These are phyloP conservation scores for Myocastor coypus DNA, from an alignment of 2,113 vertebrate genomes.

Conservation along the genomic window DNA sequence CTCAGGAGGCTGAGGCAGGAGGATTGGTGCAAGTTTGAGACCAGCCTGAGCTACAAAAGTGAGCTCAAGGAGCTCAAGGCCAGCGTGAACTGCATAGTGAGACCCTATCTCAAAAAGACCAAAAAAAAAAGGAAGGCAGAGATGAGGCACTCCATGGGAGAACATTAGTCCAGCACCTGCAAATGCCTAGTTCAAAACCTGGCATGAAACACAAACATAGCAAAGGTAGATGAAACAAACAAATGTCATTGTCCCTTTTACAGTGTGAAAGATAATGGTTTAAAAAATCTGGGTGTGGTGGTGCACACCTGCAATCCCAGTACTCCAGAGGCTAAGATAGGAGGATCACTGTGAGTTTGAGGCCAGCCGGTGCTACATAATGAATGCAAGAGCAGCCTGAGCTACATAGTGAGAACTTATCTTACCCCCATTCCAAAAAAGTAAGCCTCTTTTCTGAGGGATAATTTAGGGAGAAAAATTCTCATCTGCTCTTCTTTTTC, in stretches of 20 bases:
- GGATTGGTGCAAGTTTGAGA: too few species aligned
- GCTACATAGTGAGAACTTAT: not conserved
- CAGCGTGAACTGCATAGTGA: too few species aligned
- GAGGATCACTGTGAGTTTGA: not conserved
- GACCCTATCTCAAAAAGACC: too few species aligned
- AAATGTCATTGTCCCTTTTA: not conserved
- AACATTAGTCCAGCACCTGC: not conserved
- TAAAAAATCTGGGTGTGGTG: not conserved
- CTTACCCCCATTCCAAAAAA: not conserved
- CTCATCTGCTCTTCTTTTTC: not conserved
- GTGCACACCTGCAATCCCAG: not conserved
- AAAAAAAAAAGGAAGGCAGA: not conserved
- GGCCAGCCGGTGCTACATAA: not conserved
- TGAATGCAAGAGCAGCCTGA: not conserved
- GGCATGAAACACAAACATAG: not conserved
- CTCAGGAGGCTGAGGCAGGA: too few species aligned
- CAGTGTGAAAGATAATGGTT: not conserved
- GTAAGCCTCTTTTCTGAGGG: not conserved
- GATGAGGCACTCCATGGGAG: not conserved
- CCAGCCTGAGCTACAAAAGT: too few species aligned
- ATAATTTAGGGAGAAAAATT: not conserved
- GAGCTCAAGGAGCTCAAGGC: too few species aligned
- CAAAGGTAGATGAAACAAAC: not conserved
- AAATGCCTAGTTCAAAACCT: not conserved
- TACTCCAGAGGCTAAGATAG: not conserved